phyloP scores from a whole-genome alignment of 2,797 vertebrate genomes.

The Sphaeramia orbicularis region DNA sequence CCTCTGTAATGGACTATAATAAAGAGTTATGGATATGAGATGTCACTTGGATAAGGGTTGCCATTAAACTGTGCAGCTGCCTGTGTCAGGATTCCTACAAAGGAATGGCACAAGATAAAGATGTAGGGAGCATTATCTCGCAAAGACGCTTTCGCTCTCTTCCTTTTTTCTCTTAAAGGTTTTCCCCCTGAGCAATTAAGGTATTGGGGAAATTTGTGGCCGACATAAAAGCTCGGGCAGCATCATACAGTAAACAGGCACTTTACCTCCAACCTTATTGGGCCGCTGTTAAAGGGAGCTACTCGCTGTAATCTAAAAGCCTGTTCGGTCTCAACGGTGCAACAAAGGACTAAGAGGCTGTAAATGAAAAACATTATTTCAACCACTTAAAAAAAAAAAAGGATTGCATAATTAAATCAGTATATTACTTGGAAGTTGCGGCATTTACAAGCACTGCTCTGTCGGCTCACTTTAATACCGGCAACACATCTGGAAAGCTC shows the following conservation, averaged over 20 bases:
- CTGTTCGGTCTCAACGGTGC: slow-evolving; percentile 46
- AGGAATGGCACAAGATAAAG: slow-evolving; percentile 52
- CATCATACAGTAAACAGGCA: slow-evolving; percentile 73
- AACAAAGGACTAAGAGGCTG: slow-evolving; percentile 59
- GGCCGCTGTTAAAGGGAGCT: slow-evolving; percentile 68
- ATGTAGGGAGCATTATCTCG: slow-evolving; percentile 51
- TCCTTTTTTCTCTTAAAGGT: slow-evolving; percentile 44
- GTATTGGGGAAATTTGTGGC: slow-evolving; percentile 67
- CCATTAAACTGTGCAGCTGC: slow-evolving; percentile 67
- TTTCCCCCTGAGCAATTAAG: slow-evolving; percentile 71
- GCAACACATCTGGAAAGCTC: slow-evolving; percentile 27
- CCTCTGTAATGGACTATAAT: slow-evolving; percentile 78
- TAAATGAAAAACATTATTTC: slow-evolving; percentile 75
- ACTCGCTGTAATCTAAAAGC: slow-evolving; percentile 60
- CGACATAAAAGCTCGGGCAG: slow-evolving; percentile 68
- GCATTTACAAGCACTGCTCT: slow-evolving; percentile 29
- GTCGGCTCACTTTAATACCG: slow-evolving; percentile 33
- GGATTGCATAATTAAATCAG: slow-evolving; percentile 59
- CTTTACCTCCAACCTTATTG: slow-evolving; percentile 64
- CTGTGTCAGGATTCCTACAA: slow-evolving; percentile 59
- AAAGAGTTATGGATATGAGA: slow-evolving; percentile 82
- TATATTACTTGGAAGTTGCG: slow-evolving; percentile 46
- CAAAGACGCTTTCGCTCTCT: slow-evolving; percentile 47
- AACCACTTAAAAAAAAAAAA: slow-evolving; percentile 63
- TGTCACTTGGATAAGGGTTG: slow-evolving; percentile 69